Conservation (phyloP, 1,140 invertebrate species). For the Zaprionus nigranus region DNA sequence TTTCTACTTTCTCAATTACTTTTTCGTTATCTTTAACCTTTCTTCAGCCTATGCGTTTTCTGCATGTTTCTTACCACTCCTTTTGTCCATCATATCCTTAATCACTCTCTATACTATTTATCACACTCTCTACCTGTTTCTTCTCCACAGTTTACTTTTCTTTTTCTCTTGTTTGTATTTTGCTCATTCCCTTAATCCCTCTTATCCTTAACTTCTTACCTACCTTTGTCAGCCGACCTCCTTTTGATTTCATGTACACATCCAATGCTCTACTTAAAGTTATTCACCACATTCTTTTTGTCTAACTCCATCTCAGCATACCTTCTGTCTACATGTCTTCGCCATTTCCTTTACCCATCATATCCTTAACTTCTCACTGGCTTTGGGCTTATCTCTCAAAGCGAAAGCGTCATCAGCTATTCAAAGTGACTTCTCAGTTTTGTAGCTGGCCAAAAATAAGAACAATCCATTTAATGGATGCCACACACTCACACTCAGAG, state of each 20-base stretch:
- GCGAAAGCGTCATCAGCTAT: constrained; percentile 4
- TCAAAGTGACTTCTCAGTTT: constrained; percentile 13
- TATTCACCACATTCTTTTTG: background rate
- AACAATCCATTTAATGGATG: constrained; percentile 48
- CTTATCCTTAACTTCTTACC: background rate
- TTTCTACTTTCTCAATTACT: too few species aligned
- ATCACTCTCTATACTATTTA: background rate
- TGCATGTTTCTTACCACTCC: too few species aligned
- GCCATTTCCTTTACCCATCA: background rate
- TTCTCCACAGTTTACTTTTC: background rate
- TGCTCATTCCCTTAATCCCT: background rate
- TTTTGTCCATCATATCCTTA: too few species aligned
- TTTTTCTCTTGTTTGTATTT: background rate
- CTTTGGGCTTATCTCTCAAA: constrained; percentile 8
- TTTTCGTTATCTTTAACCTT: too few species aligned
- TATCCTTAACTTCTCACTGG: background rate
- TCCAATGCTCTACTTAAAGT: background rate
- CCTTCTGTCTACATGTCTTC: background rate
- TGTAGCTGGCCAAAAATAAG: constrained; percentile 30
- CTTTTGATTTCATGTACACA: background rate
- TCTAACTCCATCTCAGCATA: background rate
- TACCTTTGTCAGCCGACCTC: background rate
- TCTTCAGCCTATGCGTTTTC: too few species aligned
- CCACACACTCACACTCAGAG: constrained; percentile 2
- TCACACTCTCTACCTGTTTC: background rate